These are phyloP conservation scores for Sminthurides bifidus DNA, from an alignment of 1,140 invertebrate genomes.

Conservation along the genomic window DNA sequence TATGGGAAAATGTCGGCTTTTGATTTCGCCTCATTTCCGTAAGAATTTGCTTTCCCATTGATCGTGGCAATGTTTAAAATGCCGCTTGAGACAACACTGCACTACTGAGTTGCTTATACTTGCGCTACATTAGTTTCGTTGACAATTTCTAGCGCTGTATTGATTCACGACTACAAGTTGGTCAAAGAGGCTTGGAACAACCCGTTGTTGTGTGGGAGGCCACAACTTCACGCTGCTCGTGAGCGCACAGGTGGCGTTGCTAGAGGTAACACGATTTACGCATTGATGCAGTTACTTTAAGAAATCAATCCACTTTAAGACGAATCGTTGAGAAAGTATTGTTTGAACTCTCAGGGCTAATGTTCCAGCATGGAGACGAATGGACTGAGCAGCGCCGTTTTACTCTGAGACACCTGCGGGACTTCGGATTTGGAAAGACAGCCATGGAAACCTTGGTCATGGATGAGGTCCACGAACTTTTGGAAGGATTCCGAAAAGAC, in stretches of 20 bases:
- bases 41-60: too few species aligned
- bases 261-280: neutral
- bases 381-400: conserved; percentile 18
- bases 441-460: conserved; percentile 34
- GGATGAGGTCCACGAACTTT: conserved; percentile 32
- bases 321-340: neutral
- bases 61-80: too few species aligned
- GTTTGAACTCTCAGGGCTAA: conserved; percentile 1
- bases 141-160: neutral
- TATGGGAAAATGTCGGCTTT: too few species aligned
- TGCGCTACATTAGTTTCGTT: neutral
- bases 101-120: too few species aligned
- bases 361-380: conserved; percentile 13
- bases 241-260: neutral
- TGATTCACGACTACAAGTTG: conserved; percentile 3
- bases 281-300: neutral
- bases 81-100: too few species aligned
- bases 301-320: neutral
- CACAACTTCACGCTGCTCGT: conserved; percentile 6
- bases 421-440: conserved; percentile 39
- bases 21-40: too few species aligned
- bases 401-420: conserved; percentile 15
- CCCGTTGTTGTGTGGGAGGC: neutral
- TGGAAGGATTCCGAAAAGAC: conserved; percentile 11
- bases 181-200: conserved; percentile 14